These are phyloP conservation scores for Linepithema humile DNA, from an alignment of 1,140 invertebrate species.

Conservation along the genomic window DNA sequence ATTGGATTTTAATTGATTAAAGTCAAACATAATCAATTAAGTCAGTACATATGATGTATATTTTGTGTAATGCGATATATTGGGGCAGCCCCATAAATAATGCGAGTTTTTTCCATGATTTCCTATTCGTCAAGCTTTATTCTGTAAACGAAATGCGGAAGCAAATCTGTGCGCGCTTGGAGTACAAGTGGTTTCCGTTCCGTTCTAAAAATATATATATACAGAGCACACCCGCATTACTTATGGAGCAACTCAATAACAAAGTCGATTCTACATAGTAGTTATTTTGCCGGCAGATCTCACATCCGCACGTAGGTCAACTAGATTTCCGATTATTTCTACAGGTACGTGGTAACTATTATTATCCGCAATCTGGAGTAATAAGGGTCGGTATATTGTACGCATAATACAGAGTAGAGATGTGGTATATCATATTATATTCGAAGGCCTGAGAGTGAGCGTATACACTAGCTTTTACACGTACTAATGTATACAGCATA, in stretches of 20 bases:
- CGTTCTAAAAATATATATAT: background rate
- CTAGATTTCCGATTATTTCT: conserved; percentile 59
- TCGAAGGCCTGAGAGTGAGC: background rate
- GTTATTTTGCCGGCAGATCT: conserved; percentile 59
- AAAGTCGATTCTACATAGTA: conserved; percentile 55
- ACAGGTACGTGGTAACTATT: conserved; percentile 56
- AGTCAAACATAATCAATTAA: conserved; percentile 28
- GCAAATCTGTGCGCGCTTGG: background rate
- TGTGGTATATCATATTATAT: conserved; percentile 2
- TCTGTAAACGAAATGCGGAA: background rate
- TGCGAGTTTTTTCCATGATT: background rate
- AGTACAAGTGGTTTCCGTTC: background rate
- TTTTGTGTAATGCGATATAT: conserved; percentile 55
- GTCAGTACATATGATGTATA: conserved; percentile 29
- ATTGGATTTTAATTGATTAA: conserved; percentile 6
- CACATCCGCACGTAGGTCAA: conserved; percentile 57
- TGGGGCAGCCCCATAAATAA: conserved; percentile 42
- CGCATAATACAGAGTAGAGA: conserved; percentile 11
- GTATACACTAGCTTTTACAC: background rate
- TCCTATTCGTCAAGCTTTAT: background rate
- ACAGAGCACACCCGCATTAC: conserved; percentile 13
- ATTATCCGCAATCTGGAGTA: conserved; percentile 53
- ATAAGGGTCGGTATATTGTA: conserved; percentile 53
- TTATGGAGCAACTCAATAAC: conserved; percentile 47
- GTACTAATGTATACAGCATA: background rate